Evolutionary conservation across 2,113 vertebrate species (phyloP), one percentile per base, ranked within the genome.

Genomic region (Kryptolebias marmoratus): DNA sequence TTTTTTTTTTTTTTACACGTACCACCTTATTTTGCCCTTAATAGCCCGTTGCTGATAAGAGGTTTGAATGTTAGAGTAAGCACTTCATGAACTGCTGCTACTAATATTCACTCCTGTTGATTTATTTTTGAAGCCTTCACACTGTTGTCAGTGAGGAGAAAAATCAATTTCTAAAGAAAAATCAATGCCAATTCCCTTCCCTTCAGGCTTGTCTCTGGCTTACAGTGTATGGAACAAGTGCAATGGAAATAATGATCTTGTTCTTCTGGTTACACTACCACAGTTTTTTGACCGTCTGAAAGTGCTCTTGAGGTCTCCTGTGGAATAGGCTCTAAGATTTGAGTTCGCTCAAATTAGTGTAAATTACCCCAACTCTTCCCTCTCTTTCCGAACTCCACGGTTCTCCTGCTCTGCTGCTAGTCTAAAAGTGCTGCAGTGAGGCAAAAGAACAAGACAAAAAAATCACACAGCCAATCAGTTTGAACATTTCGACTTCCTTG

Each of bases 151-250:
- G 86, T 88, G 86, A 83, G 88, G 73, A 88, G 66, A 84, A 81
- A 91, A 88, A 89, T 92, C 88, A 67, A 88, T 90, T 90, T 89
- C 81, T 88, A 82, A 91, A 87, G 82, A 85, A 87, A 90, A 90
- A 91, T 91, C 90, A 88, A 91, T 90, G 87, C 70, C 85, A 90
- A 91, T 90, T 90, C 85, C 76, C 58, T 79, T 81, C 80, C 82
- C 84, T 87, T 69, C 63, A 73, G 74, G 60, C 79, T 71, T 64
- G 82, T 84, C 76, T 86, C 71, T 75, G 80, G 65, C 85, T 85
- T 84, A 80, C 76, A 87, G 73, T 87, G 73, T 88, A 85, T 83
- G 70, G 85, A 91, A 86, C 82, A 86, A 90, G 87, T 87, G 88
- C 81, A 72, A 86, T 88, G 79, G 82, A 90, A 88, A 86, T 90